Conservation (phyloP, 2,113 vertebrate species). For the Delphinapterus leucas region DNA sequence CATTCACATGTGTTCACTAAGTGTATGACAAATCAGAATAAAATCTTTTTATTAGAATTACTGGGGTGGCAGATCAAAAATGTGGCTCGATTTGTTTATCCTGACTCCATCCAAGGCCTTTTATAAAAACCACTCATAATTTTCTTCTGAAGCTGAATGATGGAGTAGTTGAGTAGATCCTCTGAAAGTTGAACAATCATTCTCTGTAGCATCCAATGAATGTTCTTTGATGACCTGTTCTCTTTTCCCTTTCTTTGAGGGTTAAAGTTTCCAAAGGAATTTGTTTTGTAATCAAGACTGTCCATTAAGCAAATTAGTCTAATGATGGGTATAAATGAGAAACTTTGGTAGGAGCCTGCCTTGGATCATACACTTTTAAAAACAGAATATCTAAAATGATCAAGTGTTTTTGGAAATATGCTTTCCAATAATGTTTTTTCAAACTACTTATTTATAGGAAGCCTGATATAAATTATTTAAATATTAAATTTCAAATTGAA, state of each 20-base stretch:
- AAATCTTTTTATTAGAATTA: neutral
- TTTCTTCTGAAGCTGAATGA: neutral
- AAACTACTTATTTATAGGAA: neutral
- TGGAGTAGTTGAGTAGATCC: neutral
- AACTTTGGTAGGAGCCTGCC: neutral
- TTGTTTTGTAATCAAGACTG: neutral
- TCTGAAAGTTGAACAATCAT: neutral
- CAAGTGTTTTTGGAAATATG: neutral
- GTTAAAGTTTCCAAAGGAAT: conserved; percentile 30
- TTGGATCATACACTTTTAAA: neutral
- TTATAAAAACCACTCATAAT: neutral
- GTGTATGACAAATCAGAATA: neutral
- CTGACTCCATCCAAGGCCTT: neutral
- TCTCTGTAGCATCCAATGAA: neutral
- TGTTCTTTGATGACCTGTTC: neutral
- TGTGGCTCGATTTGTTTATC: neutral
- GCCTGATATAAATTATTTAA: neutral
- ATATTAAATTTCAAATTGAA: neutral
- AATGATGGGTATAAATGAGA: neutral
- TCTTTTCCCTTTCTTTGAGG: neutral
- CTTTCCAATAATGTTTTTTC: neutral
- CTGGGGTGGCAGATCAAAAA: neutral
- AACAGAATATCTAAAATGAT: neutral
- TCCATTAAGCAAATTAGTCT: conserved; percentile 20
- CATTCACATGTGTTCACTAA: neutral